Conservation (phyloP, 2,888 invertebrate genomes). For the Drosophila trichaetosa region DNA sequence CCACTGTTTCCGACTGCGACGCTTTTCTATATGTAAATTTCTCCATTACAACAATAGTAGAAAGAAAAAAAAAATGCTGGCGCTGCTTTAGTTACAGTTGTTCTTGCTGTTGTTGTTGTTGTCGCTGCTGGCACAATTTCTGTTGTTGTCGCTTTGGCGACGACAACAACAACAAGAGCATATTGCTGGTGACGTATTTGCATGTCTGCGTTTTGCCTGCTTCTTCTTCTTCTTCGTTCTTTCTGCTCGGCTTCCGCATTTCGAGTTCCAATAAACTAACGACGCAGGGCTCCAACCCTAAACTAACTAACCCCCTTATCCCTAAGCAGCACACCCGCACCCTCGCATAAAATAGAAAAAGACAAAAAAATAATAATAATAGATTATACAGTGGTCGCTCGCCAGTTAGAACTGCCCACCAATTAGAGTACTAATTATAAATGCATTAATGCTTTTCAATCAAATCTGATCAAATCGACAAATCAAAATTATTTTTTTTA, state of each 20-base stretch:
- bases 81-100: constrained; percentile 62
- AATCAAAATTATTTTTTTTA: background rate
- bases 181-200: constrained; percentile 74
- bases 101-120: constrained; percentile 22
- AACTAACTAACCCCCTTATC: background rate
- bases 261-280: constrained; percentile 58
- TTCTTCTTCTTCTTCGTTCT: background rate
- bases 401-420: background rate
- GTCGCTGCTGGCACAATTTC: constrained; percentile 80
- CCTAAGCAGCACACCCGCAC: constrained; percentile 12
- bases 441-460: background rate
- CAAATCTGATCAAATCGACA: background rate
- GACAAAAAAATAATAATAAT: constrained; percentile 16
- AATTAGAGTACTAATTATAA: background rate
- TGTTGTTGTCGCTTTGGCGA: constrained; percentile 65
- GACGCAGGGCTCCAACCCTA: constrained; percentile 15
- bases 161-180: constrained; percentile 41
- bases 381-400: constrained; percentile 15
- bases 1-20: constrained; percentile 48
- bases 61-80: constrained; percentile 44
- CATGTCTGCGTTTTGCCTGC: constrained; percentile 58
- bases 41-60: constrained; percentile 57
- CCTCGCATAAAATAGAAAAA: background rate
- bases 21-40: constrained; percentile 74
- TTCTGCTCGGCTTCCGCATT: constrained; percentile 73